Percentiles rank a stretch among this genome's conserved stretches.
Conservation (phyloP, 2,888 invertebrate species). For the Brachylomia viminalis region DNA sequence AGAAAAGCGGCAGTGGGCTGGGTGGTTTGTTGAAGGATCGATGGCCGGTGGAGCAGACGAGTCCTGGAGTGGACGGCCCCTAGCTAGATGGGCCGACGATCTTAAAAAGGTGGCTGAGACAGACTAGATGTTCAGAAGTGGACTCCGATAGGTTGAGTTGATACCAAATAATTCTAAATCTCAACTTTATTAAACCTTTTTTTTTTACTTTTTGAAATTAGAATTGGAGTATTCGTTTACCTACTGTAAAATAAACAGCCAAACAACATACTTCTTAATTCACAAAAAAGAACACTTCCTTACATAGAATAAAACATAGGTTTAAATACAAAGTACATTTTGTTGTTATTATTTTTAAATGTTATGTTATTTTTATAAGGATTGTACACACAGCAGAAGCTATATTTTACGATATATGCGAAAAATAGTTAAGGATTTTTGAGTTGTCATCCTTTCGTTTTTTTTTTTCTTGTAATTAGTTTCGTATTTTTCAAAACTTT, state of each 20-base stretch:
- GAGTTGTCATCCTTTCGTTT: not conserved
- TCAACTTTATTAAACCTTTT: too few relatives aligned
- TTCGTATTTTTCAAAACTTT: not conserved
- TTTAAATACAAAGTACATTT: constrained; percentile 52
- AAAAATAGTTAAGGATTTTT: constrained; percentile 14
- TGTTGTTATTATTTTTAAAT: constrained; percentile 64
- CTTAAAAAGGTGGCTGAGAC: not conserved
- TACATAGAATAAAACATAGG: constrained; percentile 6
- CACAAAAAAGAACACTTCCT: constrained; percentile 6
- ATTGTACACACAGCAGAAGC: constrained; percentile 60
- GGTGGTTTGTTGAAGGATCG: not conserved
- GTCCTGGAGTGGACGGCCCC: not conserved
- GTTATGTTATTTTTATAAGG: constrained; percentile 66
- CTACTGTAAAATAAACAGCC: constrained; percentile 14
- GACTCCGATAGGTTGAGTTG: not conserved
- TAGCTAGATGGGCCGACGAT: not conserved
- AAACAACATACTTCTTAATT: constrained; percentile 4
- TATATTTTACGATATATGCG: constrained; percentile 43
- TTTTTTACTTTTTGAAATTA: not conserved
- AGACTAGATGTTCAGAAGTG: not conserved
- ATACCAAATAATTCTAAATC: not conserved
- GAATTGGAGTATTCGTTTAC: not conserved
- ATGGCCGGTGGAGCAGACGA: not conserved
- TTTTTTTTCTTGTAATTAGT: not conserved
- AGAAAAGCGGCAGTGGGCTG: not conserved